Evolutionary conservation across 2,888 invertebrate species (phyloP), one percentile per base, ranked within the genome.

Genomic region (Pollenia labialis): DNA sequence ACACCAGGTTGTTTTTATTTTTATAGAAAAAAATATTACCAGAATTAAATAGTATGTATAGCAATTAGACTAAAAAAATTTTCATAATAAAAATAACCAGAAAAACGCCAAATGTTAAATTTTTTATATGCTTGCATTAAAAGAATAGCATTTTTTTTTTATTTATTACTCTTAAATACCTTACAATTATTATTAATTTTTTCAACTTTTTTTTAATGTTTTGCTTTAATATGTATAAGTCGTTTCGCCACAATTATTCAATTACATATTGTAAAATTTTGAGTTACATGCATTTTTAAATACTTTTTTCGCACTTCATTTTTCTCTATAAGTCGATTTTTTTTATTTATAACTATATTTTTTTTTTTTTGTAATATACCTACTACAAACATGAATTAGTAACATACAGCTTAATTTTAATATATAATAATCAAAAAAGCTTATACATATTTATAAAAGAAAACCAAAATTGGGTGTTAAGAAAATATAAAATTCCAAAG

Each of bases 91-190:
- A 60, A 79, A 58, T 32, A 77, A 87, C 50, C 75, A 87, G 62
- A 87, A 84, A 87, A 87, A 84, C 77, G 68, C 84, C 87, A 84
- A 68, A 77, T 71, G 58, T 85, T 86, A 71, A 80, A 71, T 69
- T 18, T 81, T 87, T 82, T 81, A 54, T 71, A 85, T 68, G 76
- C 68, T 82, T 87, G 76, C 76, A 71, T 87, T 82, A 82, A 85
- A 85, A 85, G 74, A 81, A 85, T 85, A 75, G 66, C 75, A 46
- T 85, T 80, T 82, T 80, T 85, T 80, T 82, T 80, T 52, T 42
- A 14, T 50, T 64, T 69, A 72, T 71, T 54, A 60, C 66, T 79
- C 66, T 79, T 84, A 74, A 79, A 75, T 79, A 85, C 52, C 75
- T 76, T 85, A 85, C 58, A 83, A 58, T 72, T 83, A 85, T 69